Percentiles rank a stretch among this genome's conserved stretches.
These are phyloP conservation scores for Apis cerana DNA, from an alignment of 1,140 invertebrate species.

Conservation along the genomic window DNA sequence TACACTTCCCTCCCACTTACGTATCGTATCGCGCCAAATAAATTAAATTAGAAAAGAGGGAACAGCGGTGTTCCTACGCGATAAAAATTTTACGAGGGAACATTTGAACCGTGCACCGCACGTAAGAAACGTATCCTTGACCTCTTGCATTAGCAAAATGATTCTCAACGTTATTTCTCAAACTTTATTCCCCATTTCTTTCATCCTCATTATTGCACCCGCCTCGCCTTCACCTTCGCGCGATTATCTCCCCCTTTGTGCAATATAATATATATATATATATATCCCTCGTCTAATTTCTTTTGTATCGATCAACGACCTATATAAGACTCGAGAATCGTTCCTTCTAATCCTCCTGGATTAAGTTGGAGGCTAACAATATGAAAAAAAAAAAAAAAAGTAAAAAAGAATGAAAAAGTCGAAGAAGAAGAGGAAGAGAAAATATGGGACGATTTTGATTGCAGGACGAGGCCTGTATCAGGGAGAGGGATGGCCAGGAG, in stretches of 20 bases:
- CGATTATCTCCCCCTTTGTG: neutral
- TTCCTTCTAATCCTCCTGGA: neutral
- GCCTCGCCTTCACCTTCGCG: neutral
- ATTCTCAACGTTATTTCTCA: no score
- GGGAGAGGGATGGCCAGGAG: slow-evolving; percentile 72
- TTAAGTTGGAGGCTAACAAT: no score
- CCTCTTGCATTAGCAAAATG: neutral
- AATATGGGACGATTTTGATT: slow-evolving; percentile 32
- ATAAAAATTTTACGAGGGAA: neutral
- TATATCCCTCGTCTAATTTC: no score
- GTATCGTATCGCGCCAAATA: neutral
- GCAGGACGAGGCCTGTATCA: slow-evolving; percentile 74
- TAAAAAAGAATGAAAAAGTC: no score
- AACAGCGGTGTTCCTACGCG: neutral
- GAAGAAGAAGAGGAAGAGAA: neutral
- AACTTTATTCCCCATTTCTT: neutral
- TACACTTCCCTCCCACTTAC: neutral
- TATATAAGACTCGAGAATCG: no score
- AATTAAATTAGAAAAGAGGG: neutral
- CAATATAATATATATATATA: no score
- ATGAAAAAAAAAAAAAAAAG: no score
- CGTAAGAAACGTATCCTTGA: neutral
- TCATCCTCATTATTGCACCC: neutral
- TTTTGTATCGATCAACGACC: no score
- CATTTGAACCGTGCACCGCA: neutral